These are phyloP conservation scores for Ligdia adustata DNA, from an alignment of 2,888 invertebrate genomes.

Conservation along the genomic window DNA sequence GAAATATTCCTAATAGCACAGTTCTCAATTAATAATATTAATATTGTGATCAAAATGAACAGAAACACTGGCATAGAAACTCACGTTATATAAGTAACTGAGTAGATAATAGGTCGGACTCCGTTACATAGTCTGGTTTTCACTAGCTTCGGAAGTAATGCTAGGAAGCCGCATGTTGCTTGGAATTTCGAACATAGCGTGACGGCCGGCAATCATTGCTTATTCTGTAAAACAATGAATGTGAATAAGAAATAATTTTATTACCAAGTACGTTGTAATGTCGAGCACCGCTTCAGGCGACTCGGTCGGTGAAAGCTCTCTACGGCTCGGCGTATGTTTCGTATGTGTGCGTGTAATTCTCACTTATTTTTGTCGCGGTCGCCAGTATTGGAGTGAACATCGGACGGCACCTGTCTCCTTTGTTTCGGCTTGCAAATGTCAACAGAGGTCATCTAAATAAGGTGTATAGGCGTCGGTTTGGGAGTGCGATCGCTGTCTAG, in stretches of 20 bases:
- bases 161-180: conserved; percentile 25
- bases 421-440: conserved; percentile 81
- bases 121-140: conserved; percentile 17
- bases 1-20: too few species aligned
- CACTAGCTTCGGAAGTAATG: conserved; percentile 29
- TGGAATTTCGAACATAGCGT: conserved; percentile 61
- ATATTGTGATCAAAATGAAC: too few species aligned
- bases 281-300: conserved; percentile 43
- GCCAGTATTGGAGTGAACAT: conserved; percentile 55
- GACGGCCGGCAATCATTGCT: conserved; percentile 48
- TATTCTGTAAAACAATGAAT: conserved; percentile 52
- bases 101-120: background rate
- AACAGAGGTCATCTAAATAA: conserved; percentile 82
- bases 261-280: conserved; percentile 35
- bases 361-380: conserved; percentile 72
- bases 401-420: conserved; percentile 79
- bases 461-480: conserved; percentile 72
- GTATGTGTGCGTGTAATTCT: conserved; percentile 62
- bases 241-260: conserved; percentile 42
- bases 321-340: conserved; percentile 46
- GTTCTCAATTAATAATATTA: too few species aligned
- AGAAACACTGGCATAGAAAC: too few species aligned
- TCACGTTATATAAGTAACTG: too few species aligned
- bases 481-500: conserved; percentile 78
- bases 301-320: conserved; percentile 73